Evolutionary conservation across 2,888 invertebrate genomes (phyloP).

Genomic region (Elmis aenea): DNA sequence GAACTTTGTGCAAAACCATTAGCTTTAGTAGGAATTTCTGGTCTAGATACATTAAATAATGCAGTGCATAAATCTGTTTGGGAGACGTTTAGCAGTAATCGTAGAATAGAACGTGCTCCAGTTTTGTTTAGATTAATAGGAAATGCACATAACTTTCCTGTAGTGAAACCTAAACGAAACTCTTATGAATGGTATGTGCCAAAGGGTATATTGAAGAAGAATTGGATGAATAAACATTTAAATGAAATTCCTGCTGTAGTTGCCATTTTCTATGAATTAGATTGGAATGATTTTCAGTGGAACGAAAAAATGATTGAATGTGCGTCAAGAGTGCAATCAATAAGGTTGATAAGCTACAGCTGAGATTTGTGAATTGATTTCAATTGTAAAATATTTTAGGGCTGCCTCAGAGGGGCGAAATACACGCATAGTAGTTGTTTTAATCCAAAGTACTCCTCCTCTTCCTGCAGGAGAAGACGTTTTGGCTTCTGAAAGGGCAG

Average conservation of each 20-base stretch:
- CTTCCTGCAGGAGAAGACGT: constrained; percentile 77
- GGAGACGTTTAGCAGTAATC: constrained; percentile 84
- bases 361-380: neutral
- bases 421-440: constrained; percentile 78
- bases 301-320: constrained; percentile 93
- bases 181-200: constrained; percentile 95
- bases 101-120: constrained; percentile 74
- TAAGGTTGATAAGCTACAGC: constrained; percentile 58
- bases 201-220: constrained; percentile 87
- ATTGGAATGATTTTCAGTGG: constrained; percentile 95
- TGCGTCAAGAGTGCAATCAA: constrained; percentile 79
- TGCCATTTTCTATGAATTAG: constrained; percentile 93
- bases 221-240: constrained; percentile 93
- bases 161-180: constrained; percentile 78
- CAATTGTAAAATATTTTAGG: constrained; percentile 44
- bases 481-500: constrained; percentile 84
- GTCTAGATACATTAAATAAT: constrained; percentile 80
- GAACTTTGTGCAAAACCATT: constrained; percentile 81
- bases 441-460: constrained; percentile 79
- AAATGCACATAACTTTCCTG: constrained; percentile 81
- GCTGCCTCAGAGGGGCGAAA: constrained; percentile 67
- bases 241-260: constrained; percentile 87
- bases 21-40: constrained; percentile 82
- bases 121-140: constrained; percentile 79
- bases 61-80: constrained; percentile 86